These are phyloP conservation scores for Rhizoglyphus robini DNA, from an alignment of 1,140 invertebrate genomes.

Conservation along the genomic window DNA sequence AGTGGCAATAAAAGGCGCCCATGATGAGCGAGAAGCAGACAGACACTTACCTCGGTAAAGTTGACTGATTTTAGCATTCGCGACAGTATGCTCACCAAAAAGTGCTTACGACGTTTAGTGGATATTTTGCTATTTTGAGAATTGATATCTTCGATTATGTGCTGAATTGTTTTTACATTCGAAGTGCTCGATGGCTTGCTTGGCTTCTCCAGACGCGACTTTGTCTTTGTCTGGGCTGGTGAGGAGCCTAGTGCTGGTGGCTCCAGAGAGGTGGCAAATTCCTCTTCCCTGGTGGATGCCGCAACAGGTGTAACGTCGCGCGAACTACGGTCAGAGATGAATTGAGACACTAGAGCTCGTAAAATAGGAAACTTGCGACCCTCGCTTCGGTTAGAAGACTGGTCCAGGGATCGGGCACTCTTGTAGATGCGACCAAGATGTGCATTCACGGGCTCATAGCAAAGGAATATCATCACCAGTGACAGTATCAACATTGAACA, in stretches of 20 bases:
- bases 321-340: constrained; percentile 8
- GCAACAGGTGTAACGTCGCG: neutral
- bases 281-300: neutral
- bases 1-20: neutral
- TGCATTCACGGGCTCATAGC: neutral
- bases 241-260: neutral
- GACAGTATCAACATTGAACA: neutral
- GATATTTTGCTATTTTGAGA: constrained; percentile 18
- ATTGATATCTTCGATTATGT: constrained; percentile 20
- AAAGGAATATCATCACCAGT: neutral
- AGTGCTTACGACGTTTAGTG: constrained; percentile 4
- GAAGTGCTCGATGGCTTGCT: neutral
- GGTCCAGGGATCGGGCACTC: neutral
- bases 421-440: constrained; percentile 5
- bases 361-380: constrained; percentile 8
- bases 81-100: constrained; percentile 19
- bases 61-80: constrained; percentile 22
- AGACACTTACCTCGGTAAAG: constrained; percentile 16
- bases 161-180: constrained; percentile 7
- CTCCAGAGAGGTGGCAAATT: neutral
- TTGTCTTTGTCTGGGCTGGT: neutral
- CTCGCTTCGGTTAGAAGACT: neutral
- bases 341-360: neutral
- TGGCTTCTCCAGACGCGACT: neutral
- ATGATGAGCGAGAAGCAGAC: neutral